Evolutionary conservation across 2,113 vertebrate species (phyloP), one percentile per base, ranked within the genome.

Genomic region (Jacana jacana): DNA sequence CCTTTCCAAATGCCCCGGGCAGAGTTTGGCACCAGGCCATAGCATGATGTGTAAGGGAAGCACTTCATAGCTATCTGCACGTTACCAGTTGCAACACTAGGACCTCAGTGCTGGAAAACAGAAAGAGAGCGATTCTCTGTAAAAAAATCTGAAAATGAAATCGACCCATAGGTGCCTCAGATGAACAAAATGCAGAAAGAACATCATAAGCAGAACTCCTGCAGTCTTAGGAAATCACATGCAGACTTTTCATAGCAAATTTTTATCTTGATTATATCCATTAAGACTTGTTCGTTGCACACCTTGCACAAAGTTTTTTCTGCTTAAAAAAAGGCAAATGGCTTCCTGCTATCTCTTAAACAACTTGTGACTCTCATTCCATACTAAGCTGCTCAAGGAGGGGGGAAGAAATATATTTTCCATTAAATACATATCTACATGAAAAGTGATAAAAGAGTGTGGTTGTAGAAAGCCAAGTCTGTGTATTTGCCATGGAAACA

Each of bases 401-500:
- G 13, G 8, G 6, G 24, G 14, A 33, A 81, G 37, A 54, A 51
- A 52, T 76, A 5, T 52, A n/a, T 91, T 96, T 95, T 65, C 71
- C 28, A 52, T 33, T 13, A 75, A 95, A 95, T 78, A 70, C 6
- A 33, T 86, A 88, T 49, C 68, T 91, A 81, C 17, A 68, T 75
- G 82, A 84, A 75, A 94, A 95, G 42, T 61, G 76, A 79, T 64
- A 66, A 37, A 93, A 58, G 20, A 78, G 11, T n/a, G 65, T 72
- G 42, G 37, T 48, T 90, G 69, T 64, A 84, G 69, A 83, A 86
- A 90, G 33, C 52, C 39, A 90, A 78, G 48, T 71, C 68, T 57
- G 48, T 83, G 27, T 86, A 81, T 93, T 95, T 96, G 55, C 92
- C 93, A 95, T 96, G 95, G 93, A 97, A 96, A 95, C 95, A 72